Conservation (phyloP, 2,797 vertebrate species). For the Lithobates pipiens region DNA sequence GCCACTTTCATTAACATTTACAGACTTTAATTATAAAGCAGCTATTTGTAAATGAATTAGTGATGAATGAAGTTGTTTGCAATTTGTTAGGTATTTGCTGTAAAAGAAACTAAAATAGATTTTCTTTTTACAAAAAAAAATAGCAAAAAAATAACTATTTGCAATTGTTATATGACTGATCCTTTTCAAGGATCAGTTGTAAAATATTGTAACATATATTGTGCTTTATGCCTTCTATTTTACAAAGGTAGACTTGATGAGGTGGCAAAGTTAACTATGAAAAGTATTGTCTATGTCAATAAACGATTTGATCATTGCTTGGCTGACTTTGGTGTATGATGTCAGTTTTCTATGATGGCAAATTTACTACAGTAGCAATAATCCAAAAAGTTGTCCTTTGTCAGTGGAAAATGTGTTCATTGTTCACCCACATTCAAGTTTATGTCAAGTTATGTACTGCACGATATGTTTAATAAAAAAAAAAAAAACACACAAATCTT, state of each 20-base stretch:
- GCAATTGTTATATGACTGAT: neutral
- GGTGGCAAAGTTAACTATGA: neutral
- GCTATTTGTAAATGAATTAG: neutral
- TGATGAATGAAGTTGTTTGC: neutral
- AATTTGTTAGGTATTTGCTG: neutral
- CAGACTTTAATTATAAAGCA: constrained; percentile 27
- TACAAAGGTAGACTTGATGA: neutral
- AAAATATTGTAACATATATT: neutral
- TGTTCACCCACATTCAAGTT: neutral
- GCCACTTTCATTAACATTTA: constrained; percentile 10
- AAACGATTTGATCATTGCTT: constrained; percentile 14
- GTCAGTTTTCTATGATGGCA: neutral
- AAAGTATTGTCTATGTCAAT: constrained; percentile 5
- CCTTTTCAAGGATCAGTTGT: neutral
- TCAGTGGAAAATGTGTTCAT: neutral
- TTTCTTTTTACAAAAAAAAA: neutral
- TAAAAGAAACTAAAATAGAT: neutral
- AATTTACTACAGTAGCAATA: neutral
- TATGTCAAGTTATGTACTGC: neutral
- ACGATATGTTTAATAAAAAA: too few relatives aligned
- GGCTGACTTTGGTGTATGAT: neutral
- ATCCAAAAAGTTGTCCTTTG: neutral
- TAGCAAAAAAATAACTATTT: neutral
- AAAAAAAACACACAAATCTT: neutral
- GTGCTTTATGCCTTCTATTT: neutral